A percentile compares a stretch with the other conserved stretches of the same genome.
phyloP scores from a whole-genome alignment of 2,113 vertebrate species.

The Cepphus grylle region DNA sequence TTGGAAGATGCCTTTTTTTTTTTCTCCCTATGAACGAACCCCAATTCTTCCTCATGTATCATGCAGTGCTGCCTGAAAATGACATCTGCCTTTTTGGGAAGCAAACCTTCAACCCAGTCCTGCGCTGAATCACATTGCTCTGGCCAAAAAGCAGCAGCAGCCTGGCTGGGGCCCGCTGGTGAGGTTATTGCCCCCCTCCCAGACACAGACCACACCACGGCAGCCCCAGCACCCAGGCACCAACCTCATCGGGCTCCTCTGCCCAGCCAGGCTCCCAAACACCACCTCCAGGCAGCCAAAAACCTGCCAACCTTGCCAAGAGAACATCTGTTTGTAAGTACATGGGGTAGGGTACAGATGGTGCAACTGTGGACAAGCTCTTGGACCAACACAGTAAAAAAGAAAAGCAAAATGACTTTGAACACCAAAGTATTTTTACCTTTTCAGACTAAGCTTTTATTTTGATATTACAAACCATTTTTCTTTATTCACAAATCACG shows the following conservation, averaged over 20 bases:
- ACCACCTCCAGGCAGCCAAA: background rate
- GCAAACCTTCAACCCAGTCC: background rate
- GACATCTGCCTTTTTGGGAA: background rate
- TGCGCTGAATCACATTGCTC: rapidly evolving
- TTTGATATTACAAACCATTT: slow-evolving; percentile 88
- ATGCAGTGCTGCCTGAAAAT: background rate
- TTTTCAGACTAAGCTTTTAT: slow-evolving; percentile 87
- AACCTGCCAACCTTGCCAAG: rapidly evolving
- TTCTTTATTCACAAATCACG: slow-evolving; percentile 87
- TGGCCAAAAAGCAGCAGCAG: background rate
- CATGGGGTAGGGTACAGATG: rapidly evolving
- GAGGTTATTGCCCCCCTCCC: too few relatives aligned
- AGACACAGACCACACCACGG: background rate
- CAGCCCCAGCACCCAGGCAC: background rate
- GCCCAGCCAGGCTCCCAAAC: background rate
- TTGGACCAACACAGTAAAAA: background rate
- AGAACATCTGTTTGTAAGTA: rapidly evolving
- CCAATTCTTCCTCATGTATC: rapidly evolving
- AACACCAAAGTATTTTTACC: slow-evolving; percentile 54
- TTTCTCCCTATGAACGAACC: background rate
- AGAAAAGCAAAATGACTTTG: slow-evolving; percentile 56
- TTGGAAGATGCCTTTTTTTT: background rate
- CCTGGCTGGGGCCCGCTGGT: background rate
- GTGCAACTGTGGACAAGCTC: background rate
- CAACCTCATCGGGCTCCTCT: background rate